Conservation (phyloP, 1,140 invertebrate genomes). For the Lordiphosa clarofinis region DNA sequence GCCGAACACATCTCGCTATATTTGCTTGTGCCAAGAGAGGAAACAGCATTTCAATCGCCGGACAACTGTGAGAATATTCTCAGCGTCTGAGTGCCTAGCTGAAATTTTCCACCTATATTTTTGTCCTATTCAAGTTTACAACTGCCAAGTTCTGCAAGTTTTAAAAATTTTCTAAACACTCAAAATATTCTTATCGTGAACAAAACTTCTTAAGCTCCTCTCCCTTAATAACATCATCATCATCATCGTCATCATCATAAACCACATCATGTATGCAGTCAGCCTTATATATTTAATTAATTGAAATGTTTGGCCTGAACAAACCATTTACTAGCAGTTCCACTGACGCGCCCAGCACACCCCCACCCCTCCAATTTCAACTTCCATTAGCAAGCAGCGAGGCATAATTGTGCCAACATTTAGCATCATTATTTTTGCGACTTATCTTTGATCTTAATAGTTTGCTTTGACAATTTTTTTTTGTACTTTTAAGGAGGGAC, state of each 20-base stretch:
- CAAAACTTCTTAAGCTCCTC: no score
- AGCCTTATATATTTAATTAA: constrained; percentile 44
- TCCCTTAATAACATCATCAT: not conserved
- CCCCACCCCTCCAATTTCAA: not conserved
- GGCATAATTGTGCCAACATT: constrained; percentile 66
- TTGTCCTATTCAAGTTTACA: no score
- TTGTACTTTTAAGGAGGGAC: constrained; percentile 24
- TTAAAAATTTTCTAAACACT: no score
- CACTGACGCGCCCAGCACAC: constrained; percentile 3
- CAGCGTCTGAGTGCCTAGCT: no score
- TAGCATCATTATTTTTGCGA: constrained; percentile 65
- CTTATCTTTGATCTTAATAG: constrained; percentile 74
- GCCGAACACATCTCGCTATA: no score
- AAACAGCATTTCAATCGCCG: no score
- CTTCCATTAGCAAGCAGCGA: constrained; percentile 48
- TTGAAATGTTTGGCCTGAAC: constrained; percentile 35
- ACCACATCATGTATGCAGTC: constrained; percentile 1
- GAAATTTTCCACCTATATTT: no score
- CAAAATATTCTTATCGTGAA: no score
- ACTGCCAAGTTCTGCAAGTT: no score
- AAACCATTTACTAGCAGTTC: constrained; percentile 1
- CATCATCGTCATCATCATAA: constrained; percentile 23
- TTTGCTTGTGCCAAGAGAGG: no score
- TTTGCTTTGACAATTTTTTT: constrained; percentile 55
- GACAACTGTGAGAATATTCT: no score